A percentile compares a stretch with the other conserved stretches of the same genome.
Conservation (phyloP, 1,140 invertebrate genomes). For the Chelonus insularis region DNA sequence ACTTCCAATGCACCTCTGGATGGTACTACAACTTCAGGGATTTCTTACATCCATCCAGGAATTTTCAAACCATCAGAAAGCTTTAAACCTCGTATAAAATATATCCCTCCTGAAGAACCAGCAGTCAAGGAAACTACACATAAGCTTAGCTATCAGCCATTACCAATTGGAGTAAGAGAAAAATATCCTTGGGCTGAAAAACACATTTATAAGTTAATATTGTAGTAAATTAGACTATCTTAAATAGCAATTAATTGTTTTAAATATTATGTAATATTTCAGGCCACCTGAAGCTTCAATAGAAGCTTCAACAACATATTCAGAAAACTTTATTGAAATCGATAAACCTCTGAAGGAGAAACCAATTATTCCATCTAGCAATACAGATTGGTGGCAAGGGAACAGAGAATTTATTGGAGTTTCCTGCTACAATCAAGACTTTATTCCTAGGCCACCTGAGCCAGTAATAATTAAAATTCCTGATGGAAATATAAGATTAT, state of each 20-base stretch:
- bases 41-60: slow-evolving; percentile 47
- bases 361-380: slow-evolving; percentile 37
- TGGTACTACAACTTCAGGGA: slow-evolving; percentile 38
- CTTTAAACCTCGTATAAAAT: slow-evolving; percentile 61
- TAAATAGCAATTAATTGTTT: too few relatives aligned
- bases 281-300: slow-evolving; percentile 44
- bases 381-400: slow-evolving; percentile 31
- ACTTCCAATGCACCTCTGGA: slow-evolving; percentile 50
- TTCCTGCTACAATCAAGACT: slow-evolving; percentile 52
- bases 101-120: slow-evolving; percentile 58
- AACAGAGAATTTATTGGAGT: slow-evolving; percentile 34
- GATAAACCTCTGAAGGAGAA: slow-evolving; percentile 27
- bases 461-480: slow-evolving; percentile 39
- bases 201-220: slow-evolving; percentile 43
- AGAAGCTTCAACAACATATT: slow-evolving; percentile 47
- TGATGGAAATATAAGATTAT: slow-evolving; percentile 38
- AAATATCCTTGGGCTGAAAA: slow-evolving; percentile 48
- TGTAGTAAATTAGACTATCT: background rate
- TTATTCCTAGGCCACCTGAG: slow-evolving; percentile 33
- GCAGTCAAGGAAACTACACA: slow-evolving; percentile 57
- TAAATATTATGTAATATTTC: background rate
- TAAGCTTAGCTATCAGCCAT: slow-evolving; percentile 49
- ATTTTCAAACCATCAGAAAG: slow-evolving; percentile 43
- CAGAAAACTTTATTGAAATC: slow-evolving; percentile 39
- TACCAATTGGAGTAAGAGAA: slow-evolving; percentile 37